Evolutionary conservation across 2,113 vertebrate species (phyloP).

Genomic region (Morone saxatilis): DNA sequence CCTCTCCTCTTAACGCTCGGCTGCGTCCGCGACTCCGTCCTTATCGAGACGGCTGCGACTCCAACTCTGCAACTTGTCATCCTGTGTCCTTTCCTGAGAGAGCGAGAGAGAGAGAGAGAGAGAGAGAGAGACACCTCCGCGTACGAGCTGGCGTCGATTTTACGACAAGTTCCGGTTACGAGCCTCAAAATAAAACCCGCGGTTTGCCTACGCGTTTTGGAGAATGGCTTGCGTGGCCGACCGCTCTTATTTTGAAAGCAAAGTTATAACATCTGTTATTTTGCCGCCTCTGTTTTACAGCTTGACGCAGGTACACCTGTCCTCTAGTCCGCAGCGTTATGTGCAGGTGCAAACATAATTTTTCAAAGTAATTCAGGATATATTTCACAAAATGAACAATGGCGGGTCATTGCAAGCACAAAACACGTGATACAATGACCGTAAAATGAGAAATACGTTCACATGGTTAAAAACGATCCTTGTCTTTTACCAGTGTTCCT

Average conservation of each 20-base stretch:
- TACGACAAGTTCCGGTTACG: rapidly evolving
- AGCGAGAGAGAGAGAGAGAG: conserved; percentile 18
- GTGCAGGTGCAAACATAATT: conserved; percentile 14
- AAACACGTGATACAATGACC: neutral
- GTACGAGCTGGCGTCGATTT: neutral
- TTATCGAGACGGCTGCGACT: conserved; percentile 5
- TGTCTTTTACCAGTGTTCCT: neutral
- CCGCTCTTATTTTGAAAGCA: conserved; percentile 52
- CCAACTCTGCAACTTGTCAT: conserved; percentile 63
- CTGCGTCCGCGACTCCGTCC: conserved; percentile 4
- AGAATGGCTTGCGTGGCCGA: rapidly evolving
- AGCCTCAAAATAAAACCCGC: conserved; percentile 19
- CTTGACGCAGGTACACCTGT: conserved; percentile 48
- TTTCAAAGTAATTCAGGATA: neutral
- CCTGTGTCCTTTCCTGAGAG: conserved; percentile 43
- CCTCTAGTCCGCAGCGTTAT: neutral
- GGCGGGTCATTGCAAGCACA: no score
- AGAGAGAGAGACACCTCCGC: neutral
- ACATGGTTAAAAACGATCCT: neutral
- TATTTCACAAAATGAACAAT: neutral
- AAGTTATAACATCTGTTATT: rapidly evolving
- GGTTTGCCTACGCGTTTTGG: rapidly evolving
- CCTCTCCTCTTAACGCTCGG: conserved; percentile 3
- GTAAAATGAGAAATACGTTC: neutral
- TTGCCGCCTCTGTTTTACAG: rapidly evolving